Conservation (phyloP, 2,888 invertebrate species). For the Petrophora chlorosata region DNA sequence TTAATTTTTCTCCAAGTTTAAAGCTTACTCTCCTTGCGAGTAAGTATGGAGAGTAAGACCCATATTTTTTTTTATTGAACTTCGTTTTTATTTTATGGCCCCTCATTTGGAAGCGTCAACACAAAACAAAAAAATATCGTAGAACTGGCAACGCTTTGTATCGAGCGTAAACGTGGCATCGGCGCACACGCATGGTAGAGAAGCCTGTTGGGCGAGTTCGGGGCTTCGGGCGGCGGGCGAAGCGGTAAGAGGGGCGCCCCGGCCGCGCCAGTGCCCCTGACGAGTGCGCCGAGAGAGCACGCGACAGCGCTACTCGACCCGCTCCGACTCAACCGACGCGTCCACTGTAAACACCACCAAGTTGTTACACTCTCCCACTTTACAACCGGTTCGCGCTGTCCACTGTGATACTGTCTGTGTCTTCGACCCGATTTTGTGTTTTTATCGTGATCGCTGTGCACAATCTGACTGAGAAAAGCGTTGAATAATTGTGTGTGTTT, state of each 20-base stretch:
- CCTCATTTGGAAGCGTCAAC: constrained; percentile 76
- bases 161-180: constrained; percentile 68
- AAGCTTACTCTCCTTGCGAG: too few relatives aligned
- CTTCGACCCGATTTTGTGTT: constrained; percentile 57
- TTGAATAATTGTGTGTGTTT: constrained; percentile 48
- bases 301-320: constrained; percentile 45
- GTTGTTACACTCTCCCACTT: constrained; percentile 66
- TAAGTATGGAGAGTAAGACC: too few relatives aligned
- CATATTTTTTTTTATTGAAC: constrained; percentile 48
- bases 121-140: constrained; percentile 72
- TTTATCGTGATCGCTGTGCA: constrained; percentile 59
- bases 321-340: constrained; percentile 41
- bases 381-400: constrained; percentile 66
- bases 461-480: constrained; percentile 50
- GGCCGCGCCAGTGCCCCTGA: constrained; percentile 68
- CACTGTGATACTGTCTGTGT: constrained; percentile 35
- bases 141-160: constrained; percentile 69
- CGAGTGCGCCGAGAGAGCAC: constrained; percentile 64
- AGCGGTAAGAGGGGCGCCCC: constrained; percentile 56
- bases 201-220: constrained; percentile 72
- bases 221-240: constrained; percentile 55
- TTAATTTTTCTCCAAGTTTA: too few relatives aligned
- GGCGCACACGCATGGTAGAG: constrained; percentile 76
- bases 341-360: constrained; percentile 51
- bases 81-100: constrained; percentile 75